Evolutionary conservation across 2,113 vertebrate genomes (phyloP).

Genomic region (Regulus satrapa): DNA sequence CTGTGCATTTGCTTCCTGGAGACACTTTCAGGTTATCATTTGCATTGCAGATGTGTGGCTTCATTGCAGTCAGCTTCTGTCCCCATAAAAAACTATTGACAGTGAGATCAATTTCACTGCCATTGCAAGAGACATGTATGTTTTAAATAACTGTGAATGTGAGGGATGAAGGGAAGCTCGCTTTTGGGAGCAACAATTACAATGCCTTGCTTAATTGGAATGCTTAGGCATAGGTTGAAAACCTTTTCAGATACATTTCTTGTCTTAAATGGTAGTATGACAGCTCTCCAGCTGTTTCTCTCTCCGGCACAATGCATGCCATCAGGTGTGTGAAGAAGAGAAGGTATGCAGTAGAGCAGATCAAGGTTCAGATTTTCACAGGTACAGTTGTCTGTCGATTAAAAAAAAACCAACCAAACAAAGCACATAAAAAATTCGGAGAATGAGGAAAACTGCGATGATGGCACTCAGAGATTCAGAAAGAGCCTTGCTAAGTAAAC

Average conservation of each 20-base stretch:
- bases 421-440: background rate
- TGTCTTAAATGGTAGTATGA: background rate
- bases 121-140: background rate
- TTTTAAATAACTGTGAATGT: background rate
- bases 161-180: background rate
- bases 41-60: background rate
- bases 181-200: background rate
- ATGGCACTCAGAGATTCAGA: constrained; percentile 23
- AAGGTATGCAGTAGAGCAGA: background rate
- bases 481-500: background rate
- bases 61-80: background rate
- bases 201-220: background rate
- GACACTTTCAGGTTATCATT: background rate
- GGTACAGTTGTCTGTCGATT: background rate
- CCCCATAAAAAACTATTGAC: background rate
- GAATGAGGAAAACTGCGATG: constrained; percentile 20
- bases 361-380: background rate
- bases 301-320: background rate
- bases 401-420: background rate
- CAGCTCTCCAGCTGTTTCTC: background rate
- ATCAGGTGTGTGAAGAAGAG: background rate
- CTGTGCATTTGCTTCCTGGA: background rate
- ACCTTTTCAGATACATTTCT: background rate
- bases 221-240: background rate
- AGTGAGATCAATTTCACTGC: background rate